Conservation (phyloP, 37 sponge, comb jelly and placozoan genomes). For the Mnemiopsis leidyi region DNA sequence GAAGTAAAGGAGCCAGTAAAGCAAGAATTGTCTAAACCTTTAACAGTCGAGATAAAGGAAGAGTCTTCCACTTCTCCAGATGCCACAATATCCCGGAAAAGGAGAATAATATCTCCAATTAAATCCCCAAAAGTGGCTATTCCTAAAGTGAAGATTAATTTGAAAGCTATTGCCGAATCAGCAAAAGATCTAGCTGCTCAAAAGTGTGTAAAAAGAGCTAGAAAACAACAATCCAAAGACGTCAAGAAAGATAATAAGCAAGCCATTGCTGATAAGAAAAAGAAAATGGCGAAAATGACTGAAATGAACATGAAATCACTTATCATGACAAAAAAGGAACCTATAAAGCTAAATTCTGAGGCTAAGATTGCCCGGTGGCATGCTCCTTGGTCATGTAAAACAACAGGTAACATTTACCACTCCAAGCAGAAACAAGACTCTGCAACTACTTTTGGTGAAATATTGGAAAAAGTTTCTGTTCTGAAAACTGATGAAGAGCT, state of each 20-base stretch:
- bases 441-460: neutral
- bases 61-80: neutral
- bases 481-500: conserved; percentile 29
- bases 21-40: neutral
- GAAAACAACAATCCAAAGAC: conserved; percentile 52
- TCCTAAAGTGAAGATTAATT: conserved; percentile 54
- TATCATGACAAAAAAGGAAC: neutral
- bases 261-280: conserved; percentile 23
- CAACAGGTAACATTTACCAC: neutral
- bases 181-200: conserved; percentile 33
- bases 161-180: neutral
- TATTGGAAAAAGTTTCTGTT: neutral
- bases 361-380: conserved; percentile 25
- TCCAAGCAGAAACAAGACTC: neutral
- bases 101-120: neutral
- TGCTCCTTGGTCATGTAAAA: conserved; percentile 37
- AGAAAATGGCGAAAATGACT: conserved; percentile 16
- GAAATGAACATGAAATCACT: conserved; percentile 41
- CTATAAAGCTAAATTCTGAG: conserved; percentile 14
- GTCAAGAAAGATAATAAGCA: neutral
- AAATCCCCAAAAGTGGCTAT: conserved; percentile 36
- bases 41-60: neutral
- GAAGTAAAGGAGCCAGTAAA: neutral
- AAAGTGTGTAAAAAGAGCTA: conserved; percentile 59
- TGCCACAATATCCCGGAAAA: neutral